Evolutionary conservation across 2,888 invertebrate genomes (phyloP), one percentile per base, ranked within the genome.

Genomic region (Sinelater perroti): DNA sequence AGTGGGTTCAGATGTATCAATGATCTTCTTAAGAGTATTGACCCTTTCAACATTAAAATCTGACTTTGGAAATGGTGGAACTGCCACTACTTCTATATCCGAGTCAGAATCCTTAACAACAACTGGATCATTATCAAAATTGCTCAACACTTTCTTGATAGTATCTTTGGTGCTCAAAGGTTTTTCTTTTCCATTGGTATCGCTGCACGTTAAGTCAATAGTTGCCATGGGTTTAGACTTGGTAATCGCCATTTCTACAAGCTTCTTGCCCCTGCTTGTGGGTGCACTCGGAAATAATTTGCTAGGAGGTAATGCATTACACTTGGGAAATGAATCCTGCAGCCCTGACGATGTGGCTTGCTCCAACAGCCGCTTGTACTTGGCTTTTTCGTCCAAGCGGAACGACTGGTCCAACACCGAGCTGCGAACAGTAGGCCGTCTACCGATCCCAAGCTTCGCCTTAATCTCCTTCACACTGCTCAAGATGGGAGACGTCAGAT

Each of bases 1-100:
- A 3, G 82, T 78, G 6, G 82, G 72, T 0, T 80, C 79, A 13
- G 78, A 80, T 16, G 82, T 79, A 66, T 79, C 83, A n/a, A 83
- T 77, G 2, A 83, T 80, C 17, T 82, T 83, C 66, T 82, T 81
- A 14, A 88, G 75, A 18, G 85, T 80, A 70, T 88, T 88, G 3
- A 78, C 66, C 11, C 73, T 73, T 20, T 72, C 73, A 1, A 78
- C 72, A 61, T 70, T 70, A 60, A 78, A 70, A 62, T 77, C 76
- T 2, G 77, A 75, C 55, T 75, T 75, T 4, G 78, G 78, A 14
- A 75, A 73, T 8, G 77, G 76, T 3, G 77, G 76, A 26, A 55
- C 67, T 7, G 72, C 71, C 13, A 78, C 61, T 47, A 75, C 60
- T 55, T 76, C 72, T 7, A 77, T 69, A 61, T 75, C 74, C 1